These are phyloP conservation scores for Forbesichthys papilliferus DNA, from an alignment of 2,113 vertebrate species.

Conservation along the genomic window DNA sequence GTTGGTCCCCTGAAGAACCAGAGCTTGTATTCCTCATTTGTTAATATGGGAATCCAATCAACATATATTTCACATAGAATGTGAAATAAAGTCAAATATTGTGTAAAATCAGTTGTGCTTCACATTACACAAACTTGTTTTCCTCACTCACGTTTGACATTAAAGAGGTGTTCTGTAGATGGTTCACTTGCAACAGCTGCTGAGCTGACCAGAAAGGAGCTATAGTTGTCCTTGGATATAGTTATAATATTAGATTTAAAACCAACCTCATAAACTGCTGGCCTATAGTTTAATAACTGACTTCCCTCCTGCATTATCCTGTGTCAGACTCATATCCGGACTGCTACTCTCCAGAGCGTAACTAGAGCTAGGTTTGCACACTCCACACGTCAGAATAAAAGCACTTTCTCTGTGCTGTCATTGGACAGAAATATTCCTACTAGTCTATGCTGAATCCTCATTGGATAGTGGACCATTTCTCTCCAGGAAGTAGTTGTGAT, in stretches of 20 bases:
- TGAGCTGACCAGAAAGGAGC: slow-evolving; percentile 48
- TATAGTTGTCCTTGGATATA: slow-evolving; percentile 62
- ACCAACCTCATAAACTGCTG: slow-evolving; percentile 62
- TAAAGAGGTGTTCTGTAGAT: slow-evolving; percentile 67
- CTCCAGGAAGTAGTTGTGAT: slow-evolving; percentile 39
- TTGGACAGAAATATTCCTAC: slow-evolving; percentile 22
- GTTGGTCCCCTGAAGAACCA: slow-evolving; percentile 36
- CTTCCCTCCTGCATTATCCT: slow-evolving; percentile 64
- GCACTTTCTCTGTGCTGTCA: slow-evolving; percentile 32
- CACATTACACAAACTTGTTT: slow-evolving; percentile 45
- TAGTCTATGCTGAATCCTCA: slow-evolving; percentile 21
- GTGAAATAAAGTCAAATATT: slow-evolving; percentile 45
- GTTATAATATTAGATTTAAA: slow-evolving; percentile 70
- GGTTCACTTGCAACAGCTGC: slow-evolving; percentile 59
- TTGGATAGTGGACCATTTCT: slow-evolving; percentile 10
- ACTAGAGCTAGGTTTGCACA: slow-evolving; percentile 46
- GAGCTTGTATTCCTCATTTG: slow-evolving; percentile 28
- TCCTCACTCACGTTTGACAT: slow-evolving; percentile 56
- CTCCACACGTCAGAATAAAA: slow-evolving; percentile 39
- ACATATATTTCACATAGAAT: slow-evolving; percentile 47
- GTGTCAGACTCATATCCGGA: slow-evolving; percentile 76
- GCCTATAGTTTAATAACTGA: slow-evolving; percentile 62
- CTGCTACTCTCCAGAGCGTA: slow-evolving; percentile 55
- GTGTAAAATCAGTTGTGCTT: slow-evolving; percentile 51
- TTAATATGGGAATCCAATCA: slow-evolving; percentile 44